These are phyloP conservation scores for Hystrix brachyura DNA, from an alignment of 2,113 vertebrate genomes.

Conservation along the genomic window DNA sequence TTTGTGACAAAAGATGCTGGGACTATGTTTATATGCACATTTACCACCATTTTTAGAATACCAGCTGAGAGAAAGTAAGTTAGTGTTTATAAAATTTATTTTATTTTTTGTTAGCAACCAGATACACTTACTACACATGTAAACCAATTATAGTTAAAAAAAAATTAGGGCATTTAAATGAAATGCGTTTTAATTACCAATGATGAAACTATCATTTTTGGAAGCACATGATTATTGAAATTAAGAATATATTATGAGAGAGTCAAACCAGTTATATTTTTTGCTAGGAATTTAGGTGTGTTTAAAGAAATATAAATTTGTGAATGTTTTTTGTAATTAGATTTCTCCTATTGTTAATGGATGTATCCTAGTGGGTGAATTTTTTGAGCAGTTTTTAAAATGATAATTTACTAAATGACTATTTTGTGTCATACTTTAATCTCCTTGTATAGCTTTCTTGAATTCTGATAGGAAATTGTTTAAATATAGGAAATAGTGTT, in stretches of 20 bases:
- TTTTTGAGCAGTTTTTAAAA: background rate
- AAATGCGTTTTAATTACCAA: conserved; percentile 16
- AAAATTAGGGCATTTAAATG: conserved; percentile 29
- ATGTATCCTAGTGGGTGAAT: background rate
- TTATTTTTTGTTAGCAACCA: background rate
- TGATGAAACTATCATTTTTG: conserved; percentile 40
- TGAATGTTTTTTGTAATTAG: background rate
- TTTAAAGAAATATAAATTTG: background rate
- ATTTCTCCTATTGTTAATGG: background rate
- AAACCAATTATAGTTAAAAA: background rate
- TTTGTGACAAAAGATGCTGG: background rate
- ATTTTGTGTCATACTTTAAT: background rate
- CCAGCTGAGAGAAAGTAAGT: conserved; percentile 4
- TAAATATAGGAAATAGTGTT: conserved; percentile 42
- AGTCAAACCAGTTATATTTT: background rate
- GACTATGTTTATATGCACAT: background rate
- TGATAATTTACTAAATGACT: conserved; percentile 32
- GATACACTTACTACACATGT: background rate
- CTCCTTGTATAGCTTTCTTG: background rate
- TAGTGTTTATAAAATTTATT: background rate
- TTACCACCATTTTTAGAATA: background rate
- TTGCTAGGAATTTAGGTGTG: background rate
- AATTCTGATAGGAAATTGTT: background rate
- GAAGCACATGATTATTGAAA: background rate
- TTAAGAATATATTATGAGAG: conserved; percentile 29